Evolutionary conservation across 2,888 invertebrate species (phyloP).

Genomic region (Pyrochroa serraticornis): DNA sequence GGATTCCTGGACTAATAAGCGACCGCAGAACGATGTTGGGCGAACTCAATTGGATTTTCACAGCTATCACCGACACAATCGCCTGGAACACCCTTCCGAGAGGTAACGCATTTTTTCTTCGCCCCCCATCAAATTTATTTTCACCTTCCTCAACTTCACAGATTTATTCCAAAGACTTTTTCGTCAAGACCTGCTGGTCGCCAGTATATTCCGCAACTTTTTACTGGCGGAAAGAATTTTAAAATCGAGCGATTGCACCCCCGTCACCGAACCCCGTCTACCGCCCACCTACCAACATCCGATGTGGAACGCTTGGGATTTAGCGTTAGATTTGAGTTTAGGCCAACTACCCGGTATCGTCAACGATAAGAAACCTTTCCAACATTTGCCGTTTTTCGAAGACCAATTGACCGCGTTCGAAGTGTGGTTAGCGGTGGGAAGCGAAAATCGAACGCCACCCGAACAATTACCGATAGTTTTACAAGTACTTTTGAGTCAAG

Average conservation of each 20-base stretch:
- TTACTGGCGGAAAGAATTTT: constrained; percentile 95
- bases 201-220: constrained; percentile 96
- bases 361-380: constrained; percentile 66
- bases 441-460: constrained; percentile 81
- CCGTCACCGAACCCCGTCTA: constrained; percentile 89
- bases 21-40: constrained; percentile 97
- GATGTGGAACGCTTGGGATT: constrained; percentile 98
- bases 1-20: constrained; percentile 93
- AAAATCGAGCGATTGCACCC: constrained; percentile 95
- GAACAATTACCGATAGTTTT: constrained; percentile 97
- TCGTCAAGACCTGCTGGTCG: constrained; percentile 97
- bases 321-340: constrained; percentile 92
- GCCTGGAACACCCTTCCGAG: constrained; percentile 97
- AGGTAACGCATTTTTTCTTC: constrained; percentile 58
- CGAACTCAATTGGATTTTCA: constrained; percentile 99
- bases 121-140: background rate
- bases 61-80: constrained; percentile 99
- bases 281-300: constrained; percentile 90
- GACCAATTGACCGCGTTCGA: constrained; percentile 98
- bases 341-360: constrained; percentile 85
- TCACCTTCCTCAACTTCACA: constrained; percentile 46
- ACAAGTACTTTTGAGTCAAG: constrained; percentile 78
- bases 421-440: constrained; percentile 86
- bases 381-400: constrained; percentile 92
- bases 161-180: constrained; percentile 96